Evolutionary conservation across 1,140 invertebrate species (phyloP).

Genomic region (Grapholita molesta): DNA sequence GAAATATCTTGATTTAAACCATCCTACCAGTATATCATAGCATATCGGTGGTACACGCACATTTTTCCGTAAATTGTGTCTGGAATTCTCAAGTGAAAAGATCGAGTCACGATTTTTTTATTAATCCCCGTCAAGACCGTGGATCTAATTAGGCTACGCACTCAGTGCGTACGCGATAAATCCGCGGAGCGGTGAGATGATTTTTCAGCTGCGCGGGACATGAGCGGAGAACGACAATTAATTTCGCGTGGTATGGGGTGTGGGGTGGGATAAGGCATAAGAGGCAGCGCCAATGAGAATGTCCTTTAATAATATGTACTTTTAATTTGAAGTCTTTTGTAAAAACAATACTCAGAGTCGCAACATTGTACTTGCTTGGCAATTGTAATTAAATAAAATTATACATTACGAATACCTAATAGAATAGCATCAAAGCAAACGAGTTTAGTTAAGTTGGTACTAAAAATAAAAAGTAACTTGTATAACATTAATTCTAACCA

Average conservation of each 20-base stretch:
- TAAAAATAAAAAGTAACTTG: too few relatives aligned
- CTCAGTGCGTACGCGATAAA: slow-evolving; percentile 45
- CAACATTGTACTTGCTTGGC: too few relatives aligned
- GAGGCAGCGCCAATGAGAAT: background rate
- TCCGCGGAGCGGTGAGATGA: slow-evolving; percentile 55
- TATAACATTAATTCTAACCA: too few relatives aligned
- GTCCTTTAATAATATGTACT: too few relatives aligned
- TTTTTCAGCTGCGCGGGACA: slow-evolving; percentile 70
- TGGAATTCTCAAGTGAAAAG: slow-evolving; percentile 1
- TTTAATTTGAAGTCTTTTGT: too few relatives aligned
- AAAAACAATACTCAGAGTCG: too few relatives aligned
- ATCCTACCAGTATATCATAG: background rate
- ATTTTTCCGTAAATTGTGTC: background rate
- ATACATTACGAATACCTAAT: too few relatives aligned
- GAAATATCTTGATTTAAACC: background rate
- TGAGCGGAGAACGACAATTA: slow-evolving; percentile 61
- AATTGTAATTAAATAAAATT: too few relatives aligned
- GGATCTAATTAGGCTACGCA: background rate
- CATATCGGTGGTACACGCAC: background rate
- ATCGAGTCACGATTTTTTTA: slow-evolving; percentile 12
- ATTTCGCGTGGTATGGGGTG: slow-evolving; percentile 48
- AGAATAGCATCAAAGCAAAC: too few relatives aligned
- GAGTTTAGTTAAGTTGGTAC: too few relatives aligned
- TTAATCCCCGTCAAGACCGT: background rate
- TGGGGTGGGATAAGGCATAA: slow-evolving; percentile 28